Evolutionary conservation across 2,888 invertebrate species (phyloP), one percentile per base, ranked within the genome.

Genomic region (Anorthoa munda): DNA sequence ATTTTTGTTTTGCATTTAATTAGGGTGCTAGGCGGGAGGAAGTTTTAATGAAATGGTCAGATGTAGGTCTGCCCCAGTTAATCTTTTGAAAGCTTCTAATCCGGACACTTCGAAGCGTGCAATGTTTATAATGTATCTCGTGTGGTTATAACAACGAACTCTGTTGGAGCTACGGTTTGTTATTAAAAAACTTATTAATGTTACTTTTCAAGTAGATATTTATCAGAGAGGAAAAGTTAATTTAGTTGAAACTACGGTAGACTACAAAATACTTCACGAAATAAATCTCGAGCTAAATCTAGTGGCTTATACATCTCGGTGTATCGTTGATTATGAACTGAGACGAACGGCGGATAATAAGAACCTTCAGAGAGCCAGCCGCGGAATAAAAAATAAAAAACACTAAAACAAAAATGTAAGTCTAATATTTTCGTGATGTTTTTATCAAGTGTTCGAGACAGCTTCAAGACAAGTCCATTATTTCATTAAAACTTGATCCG

Each of bases 21-120:
- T 91, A 91, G 88, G 85, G 88, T 83, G 79, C 73, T 76, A 81
- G 75, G 71, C 79, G 79, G 80, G 84, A 69, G 85, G 84, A 93
- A 93, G 89, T 93, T 93, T 93, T 92, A 93, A 93, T 93, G 92
- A 93, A 93, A 92, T 88, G 91, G 91, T 91, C 92, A 91, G 87
- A 87, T 87, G 88, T 88, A 88, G 90, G 91, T 89, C 89, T 87
- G 90, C 85, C 88, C 90, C 86, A 90, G 92, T 90, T 93, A 94
- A 94, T 94, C 94, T 93, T 92, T 93, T 92, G 91, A 93, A 93
- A 93, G 92, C 93, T 90, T 88, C 91, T 93, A 92, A 93, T 93
- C 90, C 88, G 80, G 87, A 89, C 89, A 91, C 90, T 92, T 91
- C 86, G 88, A 90, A 82, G 82, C 77, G 81, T 86, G 85, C 75